These are phyloP conservation scores for Zelostemma sp. DNA, from an alignment of 1,140 invertebrate genomes.

Conservation along the genomic window DNA sequence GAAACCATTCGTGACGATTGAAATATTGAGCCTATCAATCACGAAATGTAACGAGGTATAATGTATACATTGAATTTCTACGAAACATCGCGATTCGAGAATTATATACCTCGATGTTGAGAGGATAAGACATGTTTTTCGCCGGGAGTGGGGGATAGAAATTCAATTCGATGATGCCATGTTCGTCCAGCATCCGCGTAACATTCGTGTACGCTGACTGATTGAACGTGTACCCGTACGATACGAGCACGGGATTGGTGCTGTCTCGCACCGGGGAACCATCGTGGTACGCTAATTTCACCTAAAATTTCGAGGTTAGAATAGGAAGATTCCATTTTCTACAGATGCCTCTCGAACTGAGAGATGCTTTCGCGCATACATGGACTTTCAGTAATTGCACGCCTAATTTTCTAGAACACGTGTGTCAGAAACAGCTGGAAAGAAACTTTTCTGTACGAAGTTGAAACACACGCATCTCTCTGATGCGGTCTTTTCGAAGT, in stretches of 20 bases:
- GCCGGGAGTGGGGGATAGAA: constrained; percentile 76
- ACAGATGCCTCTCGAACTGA: too few species aligned
- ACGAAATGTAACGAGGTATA: constrained; percentile 8
- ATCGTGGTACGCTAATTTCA: constrained; percentile 83
- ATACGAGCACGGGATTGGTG: constrained; percentile 75
- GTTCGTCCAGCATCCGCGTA: constrained; percentile 73
- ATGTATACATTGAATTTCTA: constrained; percentile 1
- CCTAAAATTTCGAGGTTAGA: too few species aligned
- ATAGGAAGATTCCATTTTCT: constrained; percentile 14
- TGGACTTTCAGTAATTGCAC: too few species aligned
- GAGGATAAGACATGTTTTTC: constrained; percentile 67
- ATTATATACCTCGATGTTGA: constrained; percentile 74
- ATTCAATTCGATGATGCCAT: constrained; percentile 79
- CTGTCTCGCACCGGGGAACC: constrained; percentile 77
- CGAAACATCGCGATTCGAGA: constrained; percentile 6
- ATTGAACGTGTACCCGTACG: constrained; percentile 78
- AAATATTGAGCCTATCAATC: constrained; percentile 75
- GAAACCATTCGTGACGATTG: constrained; percentile 83
- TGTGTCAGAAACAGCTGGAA: too few species aligned
- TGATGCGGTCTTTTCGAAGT: too few species aligned
- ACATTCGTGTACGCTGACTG: constrained; percentile 74
- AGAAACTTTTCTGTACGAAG: too few species aligned
- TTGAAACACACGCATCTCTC: too few species aligned
- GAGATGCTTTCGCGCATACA: too few species aligned
- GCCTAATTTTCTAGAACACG: too few species aligned